Base-by-base conservation (phyloP, 1,140 invertebrate genomes). In the Protaetia brevitarsis region DNA sequence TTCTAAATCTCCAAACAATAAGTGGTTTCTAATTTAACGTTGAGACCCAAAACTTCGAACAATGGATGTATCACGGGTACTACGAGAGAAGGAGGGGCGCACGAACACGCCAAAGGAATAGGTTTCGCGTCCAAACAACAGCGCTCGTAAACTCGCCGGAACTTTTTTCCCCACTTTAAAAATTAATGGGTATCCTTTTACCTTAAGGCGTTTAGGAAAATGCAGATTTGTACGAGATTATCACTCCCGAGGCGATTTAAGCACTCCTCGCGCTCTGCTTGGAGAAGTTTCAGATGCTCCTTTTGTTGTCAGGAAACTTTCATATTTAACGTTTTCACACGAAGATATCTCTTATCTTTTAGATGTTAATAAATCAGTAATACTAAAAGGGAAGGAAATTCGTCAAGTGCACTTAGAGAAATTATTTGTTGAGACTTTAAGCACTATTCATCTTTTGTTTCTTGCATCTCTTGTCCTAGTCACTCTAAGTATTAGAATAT, bases 201-300 rank as follows among this genome's bases (percentile, higher is more conserved):
- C 19, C 41, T 51, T 23, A 23, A 23, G 16, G 41, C 41, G 41
- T 51, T 51, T 51, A 51, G 41, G 41, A 51, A 51, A 51, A 51
- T 51, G 41, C 41, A 51, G 41, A 21, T 51, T 51, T 51, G 41
- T 51, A 19, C 41, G 41, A 51, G 41, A 51, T 51, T 51, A 51
- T 51, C 41, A 23, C 41, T 51, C 19, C 41, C 41, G 26, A 51
- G 16, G 41, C 41, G 19, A 51, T 51, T 51, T 51, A 51, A 51
- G 16, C 26, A 51, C 41, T 51, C 41, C 7, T n/a, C n/a, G n/a
- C n/a, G 16, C 19, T 23, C 10, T 19, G 3, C 11, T 51, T 19
- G 41, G 5, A 23, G 41, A 51, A 51, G 16, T 51, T 51, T 23
- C 41, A 19, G 13, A 51, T 26, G 13, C 21, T 51, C 10, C 6